phyloP scores from a whole-genome alignment of 2,888 invertebrate genomes.

The Diarsia brunnea region DNA sequence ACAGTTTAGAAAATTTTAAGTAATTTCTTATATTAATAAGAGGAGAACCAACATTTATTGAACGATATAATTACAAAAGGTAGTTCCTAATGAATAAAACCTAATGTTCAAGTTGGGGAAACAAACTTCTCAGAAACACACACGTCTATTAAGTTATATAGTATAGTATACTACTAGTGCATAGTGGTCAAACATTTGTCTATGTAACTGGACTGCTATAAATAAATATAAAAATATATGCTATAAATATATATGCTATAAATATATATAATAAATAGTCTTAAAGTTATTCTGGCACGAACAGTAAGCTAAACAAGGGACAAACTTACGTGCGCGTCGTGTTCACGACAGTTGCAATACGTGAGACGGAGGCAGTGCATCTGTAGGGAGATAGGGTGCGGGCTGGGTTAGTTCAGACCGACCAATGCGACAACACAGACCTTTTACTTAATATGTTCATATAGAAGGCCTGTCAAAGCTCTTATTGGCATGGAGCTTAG shows the following conservation, averaged over 20 bases:
- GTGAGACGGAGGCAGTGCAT: slow-evolving; percentile 83
- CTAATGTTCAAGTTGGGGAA: no score
- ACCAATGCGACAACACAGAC: slow-evolving; percentile 36
- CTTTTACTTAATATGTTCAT: background rate
- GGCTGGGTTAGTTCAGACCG: slow-evolving; percentile 58
- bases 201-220: background rate
- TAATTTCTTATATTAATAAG: no score
- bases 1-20: no score
- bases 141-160: background rate
- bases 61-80: background rate
- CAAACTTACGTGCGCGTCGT: slow-evolving; percentile 83
- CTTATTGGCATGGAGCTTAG: no score
- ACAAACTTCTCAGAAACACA: background rate
- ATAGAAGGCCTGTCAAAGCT: background rate
- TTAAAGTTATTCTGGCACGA: slow-evolving; percentile 12
- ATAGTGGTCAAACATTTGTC: background rate
- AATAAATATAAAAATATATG: no score
- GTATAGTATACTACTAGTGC: background rate
- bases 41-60: background rate
- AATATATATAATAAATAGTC: no score
- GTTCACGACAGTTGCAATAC: slow-evolving; percentile 81
- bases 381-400: slow-evolving; percentile 75
- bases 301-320: slow-evolving; percentile 19
- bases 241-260: no score
- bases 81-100: no score